These are phyloP conservation scores for Xyrichtys novacula DNA, from an alignment of 2,797 vertebrate genomes.

Conservation along the genomic window DNA sequence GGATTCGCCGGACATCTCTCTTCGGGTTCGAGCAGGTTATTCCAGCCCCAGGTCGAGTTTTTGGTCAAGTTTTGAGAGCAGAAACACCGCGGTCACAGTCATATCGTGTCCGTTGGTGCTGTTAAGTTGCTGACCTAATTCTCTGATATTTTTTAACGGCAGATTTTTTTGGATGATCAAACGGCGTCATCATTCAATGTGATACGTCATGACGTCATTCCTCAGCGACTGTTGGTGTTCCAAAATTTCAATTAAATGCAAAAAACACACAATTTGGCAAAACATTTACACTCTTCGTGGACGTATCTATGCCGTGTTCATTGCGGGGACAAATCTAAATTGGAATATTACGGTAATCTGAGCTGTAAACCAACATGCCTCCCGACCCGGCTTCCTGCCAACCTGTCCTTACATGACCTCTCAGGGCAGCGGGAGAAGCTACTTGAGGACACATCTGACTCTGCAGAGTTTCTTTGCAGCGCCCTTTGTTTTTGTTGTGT, in stretches of 20 bases:
- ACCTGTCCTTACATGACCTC: slow-evolving; percentile 78
- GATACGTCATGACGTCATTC: slow-evolving; percentile 87
- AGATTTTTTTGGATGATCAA: slow-evolving; percentile 84
- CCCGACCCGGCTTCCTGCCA: slow-evolving; percentile 46
- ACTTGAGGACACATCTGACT: slow-evolving; percentile 70
- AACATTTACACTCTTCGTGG: accelerated
- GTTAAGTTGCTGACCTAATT: slow-evolving; percentile 75
- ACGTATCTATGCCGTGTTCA: neutral
- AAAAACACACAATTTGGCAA: neutral
- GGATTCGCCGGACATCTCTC: slow-evolving; percentile 70
- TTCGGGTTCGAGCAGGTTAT: slow-evolving; percentile 58
- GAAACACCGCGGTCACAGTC: neutral
- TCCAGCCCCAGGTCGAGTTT: slow-evolving; percentile 8
- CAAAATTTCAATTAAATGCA: neutral
- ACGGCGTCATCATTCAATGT: slow-evolving; percentile 85
- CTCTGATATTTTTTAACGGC: slow-evolving; percentile 81
- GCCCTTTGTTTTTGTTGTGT: neutral
- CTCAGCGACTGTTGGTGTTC: slow-evolving; percentile 76
- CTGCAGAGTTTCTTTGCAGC: neutral
- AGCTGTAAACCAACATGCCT: slow-evolving; percentile 12
- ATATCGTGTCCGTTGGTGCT: slow-evolving; percentile 5
- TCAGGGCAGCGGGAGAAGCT: slow-evolving; percentile 48
- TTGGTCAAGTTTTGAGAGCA: slow-evolving; percentile 8
- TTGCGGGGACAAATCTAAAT: accelerated
- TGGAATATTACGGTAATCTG: neutral